These are phyloP conservation scores for Esox lucius DNA, from an alignment of 2,797 vertebrate species.

Conservation along the genomic window DNA sequence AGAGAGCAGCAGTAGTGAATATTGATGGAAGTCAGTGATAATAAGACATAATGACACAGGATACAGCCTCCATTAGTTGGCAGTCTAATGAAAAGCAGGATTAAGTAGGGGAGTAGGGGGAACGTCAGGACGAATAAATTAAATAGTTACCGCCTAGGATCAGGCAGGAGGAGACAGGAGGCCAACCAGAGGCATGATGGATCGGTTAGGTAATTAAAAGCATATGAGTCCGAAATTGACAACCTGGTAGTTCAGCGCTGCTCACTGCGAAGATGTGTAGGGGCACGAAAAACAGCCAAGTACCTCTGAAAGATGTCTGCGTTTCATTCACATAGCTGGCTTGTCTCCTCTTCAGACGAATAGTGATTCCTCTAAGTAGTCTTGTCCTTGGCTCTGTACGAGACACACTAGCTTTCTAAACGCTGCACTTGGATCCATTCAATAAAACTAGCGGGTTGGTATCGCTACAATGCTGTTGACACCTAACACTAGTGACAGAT, in stretches of 20 bases:
- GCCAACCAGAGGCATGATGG: conserved; percentile 24
- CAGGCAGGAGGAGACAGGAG: conserved; percentile 29
- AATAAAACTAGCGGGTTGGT: background rate
- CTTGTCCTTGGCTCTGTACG: background rate
- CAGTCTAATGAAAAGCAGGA: conserved; percentile 35
- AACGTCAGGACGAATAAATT: conserved; percentile 20
- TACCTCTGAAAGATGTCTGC: background rate
- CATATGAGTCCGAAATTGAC: conserved; percentile 5
- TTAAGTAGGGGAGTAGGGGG: conserved; percentile 20
- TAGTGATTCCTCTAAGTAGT: background rate
- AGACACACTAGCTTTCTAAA: background rate
- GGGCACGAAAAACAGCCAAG: conserved; percentile 22
- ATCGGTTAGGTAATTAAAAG: conserved; percentile 38
- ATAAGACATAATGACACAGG: conserved; percentile 16
- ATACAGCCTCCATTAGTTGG: conserved; percentile 30
- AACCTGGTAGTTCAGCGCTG: background rate
- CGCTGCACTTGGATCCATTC: background rate
- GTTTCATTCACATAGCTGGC: background rate
- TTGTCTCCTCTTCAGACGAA: background rate
- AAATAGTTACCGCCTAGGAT: conserved; percentile 8
- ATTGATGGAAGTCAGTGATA: conserved; percentile 21
- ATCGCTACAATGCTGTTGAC: background rate
- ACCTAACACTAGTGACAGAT: conserved; percentile 1
- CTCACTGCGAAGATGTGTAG: conserved; percentile 12
- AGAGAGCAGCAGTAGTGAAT: conserved; percentile 1